Percentiles rank a stretch among this genome's conserved stretches.
These are phyloP conservation scores for Antechinus flavipes DNA, from an alignment of 2,113 vertebrate genomes.

Conservation along the genomic window DNA sequence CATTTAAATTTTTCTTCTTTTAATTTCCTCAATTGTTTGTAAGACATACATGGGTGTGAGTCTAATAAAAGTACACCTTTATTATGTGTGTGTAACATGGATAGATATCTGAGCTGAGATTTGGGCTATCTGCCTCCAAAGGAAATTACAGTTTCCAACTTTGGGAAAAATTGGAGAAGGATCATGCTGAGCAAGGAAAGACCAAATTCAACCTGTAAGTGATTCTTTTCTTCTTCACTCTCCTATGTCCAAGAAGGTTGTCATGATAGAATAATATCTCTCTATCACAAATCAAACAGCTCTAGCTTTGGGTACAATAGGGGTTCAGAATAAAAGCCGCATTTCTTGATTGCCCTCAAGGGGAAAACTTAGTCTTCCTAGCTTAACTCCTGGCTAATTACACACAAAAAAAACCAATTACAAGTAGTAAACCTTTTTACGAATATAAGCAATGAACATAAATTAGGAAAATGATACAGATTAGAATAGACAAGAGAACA, in stretches of 20 bases:
- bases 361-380: not conserved
- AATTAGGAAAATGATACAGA: not conserved
- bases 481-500: not conserved
- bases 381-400: not conserved
- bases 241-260: not conserved
- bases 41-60: not conserved
- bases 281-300: not conserved
- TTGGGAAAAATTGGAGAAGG: not conserved
- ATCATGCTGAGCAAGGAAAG: not conserved
- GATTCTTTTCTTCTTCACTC: not conserved
- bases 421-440: not conserved
- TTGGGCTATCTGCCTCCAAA: not conserved
- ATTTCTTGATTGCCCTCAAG: not conserved
- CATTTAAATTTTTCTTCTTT: not conserved
- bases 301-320: not conserved
- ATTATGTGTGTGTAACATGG: not conserved
- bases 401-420: not conserved
- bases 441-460: not conserved
- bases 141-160: not conserved
- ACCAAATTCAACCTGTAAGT: not conserved
- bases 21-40: not conserved
- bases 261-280: not conserved
- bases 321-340: not conserved
- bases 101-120: not conserved
- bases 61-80: not conserved